These are phyloP conservation scores for Spodoptera litura DNA, from an alignment of 1,140 invertebrate genomes.

Conservation along the genomic window DNA sequence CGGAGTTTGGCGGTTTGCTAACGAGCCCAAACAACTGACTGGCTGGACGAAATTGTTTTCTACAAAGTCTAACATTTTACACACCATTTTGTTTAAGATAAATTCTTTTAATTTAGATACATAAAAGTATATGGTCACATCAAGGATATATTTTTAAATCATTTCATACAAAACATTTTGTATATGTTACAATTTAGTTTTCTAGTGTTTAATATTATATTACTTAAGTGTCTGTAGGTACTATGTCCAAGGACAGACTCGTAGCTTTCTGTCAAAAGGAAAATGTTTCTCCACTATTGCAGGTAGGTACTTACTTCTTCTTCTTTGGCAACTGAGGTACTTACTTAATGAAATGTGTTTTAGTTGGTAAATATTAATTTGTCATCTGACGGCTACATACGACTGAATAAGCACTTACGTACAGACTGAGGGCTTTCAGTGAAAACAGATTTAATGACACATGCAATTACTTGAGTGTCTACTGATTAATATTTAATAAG, in stretches of 20 bases:
- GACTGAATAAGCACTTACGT: background rate
- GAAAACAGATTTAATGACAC: background rate
- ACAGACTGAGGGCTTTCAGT: background rate
- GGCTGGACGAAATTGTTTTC: slow-evolving; percentile 3
- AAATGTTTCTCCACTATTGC: background rate
- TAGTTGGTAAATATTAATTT: slow-evolving; percentile 2
- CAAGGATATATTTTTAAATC: no score
- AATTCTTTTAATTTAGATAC: no score
- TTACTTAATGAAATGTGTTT: background rate
- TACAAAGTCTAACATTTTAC: slow-evolving; percentile 15
- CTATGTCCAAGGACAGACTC: no score
- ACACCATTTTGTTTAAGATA: background rate
- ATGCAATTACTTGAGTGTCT: background rate
- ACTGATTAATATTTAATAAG: slow-evolving; percentile 32
- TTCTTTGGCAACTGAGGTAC: no score
- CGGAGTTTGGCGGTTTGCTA: slow-evolving; percentile 59
- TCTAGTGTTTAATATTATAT: no score
- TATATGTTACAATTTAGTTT: no score
- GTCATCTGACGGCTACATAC: background rate
- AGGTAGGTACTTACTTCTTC: background rate
- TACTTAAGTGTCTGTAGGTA: no score
- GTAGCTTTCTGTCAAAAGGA: background rate
- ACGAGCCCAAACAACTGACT: slow-evolving; percentile 57
- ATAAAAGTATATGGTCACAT: no score
- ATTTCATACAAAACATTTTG: no score